Evolutionary conservation across 1,140 invertebrate species (phyloP).

Genomic region (Drosophila setifemur): DNA sequence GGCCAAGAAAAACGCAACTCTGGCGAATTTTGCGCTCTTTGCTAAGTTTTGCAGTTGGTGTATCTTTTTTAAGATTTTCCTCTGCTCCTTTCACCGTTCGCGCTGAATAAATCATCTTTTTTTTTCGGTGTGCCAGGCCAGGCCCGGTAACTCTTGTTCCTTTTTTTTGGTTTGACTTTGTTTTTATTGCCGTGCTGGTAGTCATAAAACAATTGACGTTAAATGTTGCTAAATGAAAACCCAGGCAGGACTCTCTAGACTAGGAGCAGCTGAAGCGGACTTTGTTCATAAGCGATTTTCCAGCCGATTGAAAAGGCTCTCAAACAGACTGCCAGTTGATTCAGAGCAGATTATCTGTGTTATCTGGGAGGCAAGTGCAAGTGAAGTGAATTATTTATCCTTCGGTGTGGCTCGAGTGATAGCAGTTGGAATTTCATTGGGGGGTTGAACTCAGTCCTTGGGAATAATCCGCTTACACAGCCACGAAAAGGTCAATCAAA

Average conservation of each 20-base stretch:
- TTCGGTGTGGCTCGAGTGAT: not conserved
- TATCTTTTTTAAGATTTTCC: slow-evolving; percentile 35
- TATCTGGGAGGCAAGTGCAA: slow-evolving; percentile 19
- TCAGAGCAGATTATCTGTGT: slow-evolving; percentile 31
- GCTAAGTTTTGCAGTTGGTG: slow-evolving; percentile 41
- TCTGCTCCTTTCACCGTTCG: slow-evolving; percentile 27
- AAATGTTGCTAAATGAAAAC: slow-evolving; percentile 68
- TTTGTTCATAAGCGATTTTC: slow-evolving; percentile 33
- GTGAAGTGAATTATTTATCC: slow-evolving; percentile 25
- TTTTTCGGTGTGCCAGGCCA: slow-evolving; percentile 1
- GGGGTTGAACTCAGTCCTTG: not conserved
- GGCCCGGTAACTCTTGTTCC: slow-evolving; percentile 9
- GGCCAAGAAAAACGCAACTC: slow-evolving; percentile 69
- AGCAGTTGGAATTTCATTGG: slow-evolving; percentile 6
- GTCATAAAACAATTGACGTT: slow-evolving; percentile 78
- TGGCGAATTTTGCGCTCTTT: slow-evolving; percentile 60
- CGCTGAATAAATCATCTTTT: slow-evolving; percentile 62
- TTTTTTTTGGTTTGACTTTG: slow-evolving; percentile 43
- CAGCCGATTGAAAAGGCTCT: slow-evolving; percentile 44
- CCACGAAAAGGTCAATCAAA: no score
- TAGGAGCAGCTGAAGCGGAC: not conserved
- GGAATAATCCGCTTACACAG: no score
- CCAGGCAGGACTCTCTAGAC: not conserved
- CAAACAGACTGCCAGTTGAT: slow-evolving; percentile 38
- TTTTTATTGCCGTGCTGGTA: slow-evolving; percentile 39